phyloP scores from a whole-genome alignment of 2,113 vertebrate genomes.

The Spizaetus ornatus region DNA sequence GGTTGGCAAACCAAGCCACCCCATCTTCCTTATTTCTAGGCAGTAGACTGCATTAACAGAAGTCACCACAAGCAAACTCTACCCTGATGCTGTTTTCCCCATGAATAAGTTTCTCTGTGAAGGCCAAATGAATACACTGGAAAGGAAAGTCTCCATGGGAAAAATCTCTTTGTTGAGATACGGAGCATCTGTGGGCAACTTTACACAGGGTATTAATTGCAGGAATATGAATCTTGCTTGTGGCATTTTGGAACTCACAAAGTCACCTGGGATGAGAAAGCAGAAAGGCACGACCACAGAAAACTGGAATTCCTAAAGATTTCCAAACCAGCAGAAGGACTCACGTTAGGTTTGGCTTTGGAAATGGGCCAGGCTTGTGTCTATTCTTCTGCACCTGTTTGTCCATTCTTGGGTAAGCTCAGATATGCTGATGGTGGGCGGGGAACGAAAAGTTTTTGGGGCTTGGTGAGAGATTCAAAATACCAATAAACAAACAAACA shows the following conservation, averaged over 20 bases:
- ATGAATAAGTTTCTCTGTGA: rapidly evolving
- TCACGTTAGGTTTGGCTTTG: not conserved
- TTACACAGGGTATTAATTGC: not conserved
- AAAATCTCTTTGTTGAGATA: not conserved
- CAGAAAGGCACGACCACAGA: not conserved
- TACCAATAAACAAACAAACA: not conserved
- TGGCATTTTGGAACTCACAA: not conserved
- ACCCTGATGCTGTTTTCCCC: not conserved
- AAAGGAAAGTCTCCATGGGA: not conserved
- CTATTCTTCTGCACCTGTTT: not conserved
- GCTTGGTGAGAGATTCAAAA: not conserved
- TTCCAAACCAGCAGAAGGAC: not conserved
- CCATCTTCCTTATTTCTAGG: not conserved
- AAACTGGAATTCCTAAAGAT: not conserved
- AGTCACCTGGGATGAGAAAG: not conserved
- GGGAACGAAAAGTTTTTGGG: not conserved
- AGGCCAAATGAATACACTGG: rapidly evolving
- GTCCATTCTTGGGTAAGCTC: not conserved
- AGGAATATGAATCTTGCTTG: not conserved
- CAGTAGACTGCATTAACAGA: not conserved
- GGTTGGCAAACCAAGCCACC: not conserved
- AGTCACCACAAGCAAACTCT: not conserved
- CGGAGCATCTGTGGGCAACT: rapidly evolving
- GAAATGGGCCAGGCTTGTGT: not conserved
- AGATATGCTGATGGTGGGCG: rapidly evolving